Evolutionary conservation across 2,113 vertebrate species (phyloP), one percentile per base, ranked within the genome.

Genomic region (Xerus inauris): DNA sequence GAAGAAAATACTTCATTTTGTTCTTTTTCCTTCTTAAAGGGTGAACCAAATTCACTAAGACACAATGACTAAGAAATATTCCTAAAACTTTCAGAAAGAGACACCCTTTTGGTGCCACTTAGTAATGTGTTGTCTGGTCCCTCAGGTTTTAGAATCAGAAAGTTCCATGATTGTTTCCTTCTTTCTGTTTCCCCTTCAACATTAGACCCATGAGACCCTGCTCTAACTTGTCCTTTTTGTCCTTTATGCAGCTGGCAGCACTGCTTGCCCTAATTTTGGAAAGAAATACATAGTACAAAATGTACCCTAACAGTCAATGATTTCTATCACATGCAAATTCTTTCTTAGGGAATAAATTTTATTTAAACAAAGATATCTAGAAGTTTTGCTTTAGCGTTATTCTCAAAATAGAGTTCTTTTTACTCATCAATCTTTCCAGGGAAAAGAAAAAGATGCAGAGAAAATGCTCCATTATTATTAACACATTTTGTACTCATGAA

Each of bases 331-430:
- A 47, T 8, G 8, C 14, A 47, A 30, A 54, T 32, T 89, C 30
- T 62, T 19, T 40, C 64, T 40, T 19, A 38, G 22, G 54, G 32
- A 80, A 22, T 7, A 72, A 6, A 10, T 24, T 81, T 85, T 64
- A 49, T 59, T 81, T 91, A 84, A 54, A 73, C 65, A 83, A 82
- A 93, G 47, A 4, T 81, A 65, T 35, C 71, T 59, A 92, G 45
- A 19, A n/a, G 65, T 86, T 49, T 64, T 59, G 11, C 22, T 38
- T 8, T 8, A 87, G 71, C 30, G 22, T 88, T 24, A 20, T 82
- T 81, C 91, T 91, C 57, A 89, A 92, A 81, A 45, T 80, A 47
- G 8, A 85, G 30, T 85, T 92, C 65, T 76, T 59, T 54, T 67
- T 89, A 89, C 22, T 72, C n/a, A 64, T 76, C 28, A 1, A 11